Conservation (phyloP, 2,888 invertebrate species). For the Drosophila dives region DNA sequence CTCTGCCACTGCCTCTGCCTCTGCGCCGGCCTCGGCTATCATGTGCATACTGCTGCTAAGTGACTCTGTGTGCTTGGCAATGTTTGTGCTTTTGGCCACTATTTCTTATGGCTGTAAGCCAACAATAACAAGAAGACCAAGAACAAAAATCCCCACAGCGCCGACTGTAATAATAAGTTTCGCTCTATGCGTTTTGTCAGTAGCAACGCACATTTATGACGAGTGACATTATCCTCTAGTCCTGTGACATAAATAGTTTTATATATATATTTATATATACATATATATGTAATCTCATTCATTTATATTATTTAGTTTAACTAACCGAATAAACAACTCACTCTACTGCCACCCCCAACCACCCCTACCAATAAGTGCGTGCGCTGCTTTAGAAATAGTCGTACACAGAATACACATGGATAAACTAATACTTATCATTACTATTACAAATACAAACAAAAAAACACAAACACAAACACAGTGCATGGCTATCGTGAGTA, state of each 20-base stretch:
- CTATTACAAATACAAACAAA: constrained; percentile 4
- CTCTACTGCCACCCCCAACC: neutral
- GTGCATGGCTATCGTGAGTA: constrained; percentile 1
- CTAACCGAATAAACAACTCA: constrained; percentile 29
- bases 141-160: constrained; percentile 36
- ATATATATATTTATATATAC: constrained; percentile 59
- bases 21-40: constrained; percentile 5
- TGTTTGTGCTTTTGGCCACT: constrained; percentile 55
- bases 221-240: constrained; percentile 63
- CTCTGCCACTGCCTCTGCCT: constrained; percentile 10
- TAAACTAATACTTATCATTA: constrained; percentile 7
- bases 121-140: constrained; percentile 19
- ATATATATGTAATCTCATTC: constrained; percentile 57
- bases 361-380: constrained; percentile 60
- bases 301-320: constrained; percentile 77
- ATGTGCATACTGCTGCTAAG: constrained; percentile 55
- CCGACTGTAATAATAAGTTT: constrained; percentile 45
- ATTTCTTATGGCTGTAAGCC: constrained; percentile 51
- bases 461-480: neutral
- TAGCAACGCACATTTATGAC: constrained; percentile 30
- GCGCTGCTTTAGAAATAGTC: constrained; percentile 54
- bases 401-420: constrained; percentile 12
- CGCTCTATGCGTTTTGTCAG: constrained; percentile 60
- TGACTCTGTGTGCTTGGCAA: constrained; percentile 26
- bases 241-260: constrained; percentile 52